A percentile compares a stretch with the other conserved stretches of the same genome.
Evolutionary conservation across 2,888 invertebrate genomes (phyloP).

Genomic region (Drosophila kuntzei): DNA sequence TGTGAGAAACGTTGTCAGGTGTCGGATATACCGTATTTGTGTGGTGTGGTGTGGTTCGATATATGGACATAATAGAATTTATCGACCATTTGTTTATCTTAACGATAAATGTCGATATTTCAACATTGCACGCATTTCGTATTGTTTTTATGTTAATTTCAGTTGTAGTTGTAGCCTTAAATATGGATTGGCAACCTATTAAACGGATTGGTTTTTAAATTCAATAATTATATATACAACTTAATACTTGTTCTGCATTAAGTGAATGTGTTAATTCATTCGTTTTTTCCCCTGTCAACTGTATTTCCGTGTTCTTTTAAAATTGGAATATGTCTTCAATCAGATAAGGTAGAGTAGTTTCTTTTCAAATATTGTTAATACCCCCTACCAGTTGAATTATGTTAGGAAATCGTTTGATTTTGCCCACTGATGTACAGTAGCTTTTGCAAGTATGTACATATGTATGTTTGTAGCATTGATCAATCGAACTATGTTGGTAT

Average conservation of each 20-base stretch:
- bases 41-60: slow-evolving; percentile 19
- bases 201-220: slow-evolving; percentile 6
- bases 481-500: slow-evolving; percentile 19
- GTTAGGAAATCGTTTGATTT: slow-evolving; percentile 3
- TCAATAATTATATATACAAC: slow-evolving; percentile 1
- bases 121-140: slow-evolving; percentile 20
- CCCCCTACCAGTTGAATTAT: neutral
- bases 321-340: neutral
- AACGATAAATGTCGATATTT: slow-evolving; percentile 23
- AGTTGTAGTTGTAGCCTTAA: slow-evolving; percentile 1
- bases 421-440: neutral
- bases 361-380: neutral
- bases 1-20: slow-evolving; percentile 19
- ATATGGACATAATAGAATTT: slow-evolving; percentile 25
- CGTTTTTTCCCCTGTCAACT: neutral
- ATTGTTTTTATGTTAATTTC: slow-evolving; percentile 15
- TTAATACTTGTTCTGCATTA: slow-evolving; percentile 4
- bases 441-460: slow-evolving; percentile 6
- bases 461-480: slow-evolving; percentile 24
- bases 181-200: slow-evolving; percentile 4
- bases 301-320: neutral
- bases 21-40: slow-evolving; percentile 6
- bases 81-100: slow-evolving; percentile 27
- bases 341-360: too few species aligned
- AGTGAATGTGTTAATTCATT: neutral